Conservation (phyloP, 2,888 invertebrate genomes). For the Cephus runcator region DNA sequence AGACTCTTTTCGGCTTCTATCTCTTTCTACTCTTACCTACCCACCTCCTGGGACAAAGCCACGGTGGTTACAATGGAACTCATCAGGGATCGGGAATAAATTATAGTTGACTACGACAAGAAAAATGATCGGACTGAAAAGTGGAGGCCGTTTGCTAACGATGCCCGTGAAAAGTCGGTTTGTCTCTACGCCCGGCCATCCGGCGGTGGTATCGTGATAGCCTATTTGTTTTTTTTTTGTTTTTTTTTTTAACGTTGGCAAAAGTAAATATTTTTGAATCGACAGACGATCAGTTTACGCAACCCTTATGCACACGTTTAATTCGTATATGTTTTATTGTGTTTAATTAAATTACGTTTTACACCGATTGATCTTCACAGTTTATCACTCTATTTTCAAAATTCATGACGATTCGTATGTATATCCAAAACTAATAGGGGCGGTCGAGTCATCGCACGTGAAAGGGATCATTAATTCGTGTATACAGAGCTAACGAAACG, state of each 20-base stretch:
- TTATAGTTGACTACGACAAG: conserved; percentile 46
- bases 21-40: neutral
- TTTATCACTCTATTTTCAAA: neutral
- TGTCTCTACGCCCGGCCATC: neutral
- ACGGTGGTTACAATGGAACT: conserved; percentile 50
- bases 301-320: neutral
- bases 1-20: neutral
- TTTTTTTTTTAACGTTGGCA: neutral
- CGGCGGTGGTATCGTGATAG: neutral
- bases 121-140: conserved; percentile 44
- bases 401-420: neutral
- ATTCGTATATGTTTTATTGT: neutral
- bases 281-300: neutral
- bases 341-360: neutral
- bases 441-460: neutral
- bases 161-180: neutral
- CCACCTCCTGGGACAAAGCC: conserved; percentile 30
- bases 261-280: neutral
- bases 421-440: neutral
- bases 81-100: conserved; percentile 60
- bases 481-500: neutral
- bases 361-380: neutral
- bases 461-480: neutral
- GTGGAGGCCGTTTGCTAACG: conserved; percentile 1
- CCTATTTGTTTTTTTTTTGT: neutral